These are phyloP conservation scores for Phlogophora meticulosa DNA, from an alignment of 2,888 invertebrate genomes.

Conservation along the genomic window DNA sequence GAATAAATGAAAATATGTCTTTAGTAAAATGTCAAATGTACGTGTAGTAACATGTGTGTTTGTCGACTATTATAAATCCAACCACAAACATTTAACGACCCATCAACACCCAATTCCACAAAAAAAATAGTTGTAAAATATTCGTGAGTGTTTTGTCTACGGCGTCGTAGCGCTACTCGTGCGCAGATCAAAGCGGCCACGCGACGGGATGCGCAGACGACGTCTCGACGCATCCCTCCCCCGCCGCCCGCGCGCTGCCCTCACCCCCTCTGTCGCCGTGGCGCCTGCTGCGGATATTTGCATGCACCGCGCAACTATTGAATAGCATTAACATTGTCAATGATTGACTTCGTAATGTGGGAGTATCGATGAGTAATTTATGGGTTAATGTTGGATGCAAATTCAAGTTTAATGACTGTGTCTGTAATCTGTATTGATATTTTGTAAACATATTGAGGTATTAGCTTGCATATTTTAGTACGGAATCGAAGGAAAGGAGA, in stretches of 20 bases:
- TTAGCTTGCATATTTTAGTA: conserved; percentile 46
- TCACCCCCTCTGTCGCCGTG: conserved; percentile 62
- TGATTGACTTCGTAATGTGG: conserved; percentile 65
- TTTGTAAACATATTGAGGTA: conserved; percentile 50
- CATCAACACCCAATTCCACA: conserved; percentile 35
- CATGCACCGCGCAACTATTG: conserved; percentile 63
- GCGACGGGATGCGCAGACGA: conserved; percentile 89
- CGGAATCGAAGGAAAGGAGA: conserved; percentile 43
- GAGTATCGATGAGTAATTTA: conserved; percentile 61
- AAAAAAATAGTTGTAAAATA: conserved; percentile 33
- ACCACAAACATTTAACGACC: conserved; percentile 40
- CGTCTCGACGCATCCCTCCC: conserved; percentile 78
- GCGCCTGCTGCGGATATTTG: conserved; percentile 72
- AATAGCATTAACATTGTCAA: conserved; percentile 67
- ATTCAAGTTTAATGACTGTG: conserved; percentile 55
- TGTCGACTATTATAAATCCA: not conserved
- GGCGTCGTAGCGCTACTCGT: conserved; percentile 47
- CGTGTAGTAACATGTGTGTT: too few species aligned
- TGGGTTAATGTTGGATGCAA: conserved; percentile 53
- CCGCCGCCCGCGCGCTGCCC: conserved; percentile 37
- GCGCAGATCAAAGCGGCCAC: conserved; percentile 82
- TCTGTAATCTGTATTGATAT: conserved; percentile 49
- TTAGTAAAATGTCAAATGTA: too few species aligned
- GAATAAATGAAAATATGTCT: not conserved
- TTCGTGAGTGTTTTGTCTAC: conserved; percentile 63